Base-by-base conservation (phyloP, 2,113 vertebrate species). In the Ammospiza caudacuta region DNA sequence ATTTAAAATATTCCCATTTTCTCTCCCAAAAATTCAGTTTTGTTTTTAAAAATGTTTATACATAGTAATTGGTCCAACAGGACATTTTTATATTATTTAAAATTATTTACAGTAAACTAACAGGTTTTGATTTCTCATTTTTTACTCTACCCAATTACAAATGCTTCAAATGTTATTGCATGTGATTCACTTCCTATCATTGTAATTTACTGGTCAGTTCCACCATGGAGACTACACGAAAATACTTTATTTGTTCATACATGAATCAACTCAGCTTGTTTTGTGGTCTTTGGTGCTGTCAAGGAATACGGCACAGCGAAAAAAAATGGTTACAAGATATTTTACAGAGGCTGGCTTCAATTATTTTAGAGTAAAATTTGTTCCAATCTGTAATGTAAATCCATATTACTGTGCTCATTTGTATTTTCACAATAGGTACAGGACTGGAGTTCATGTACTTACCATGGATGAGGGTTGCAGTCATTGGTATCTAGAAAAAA, bases 381-480 rank as follows among this genome's bases (percentile, higher is more conserved):
- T 37, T 79, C 66, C 82, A 41, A 69, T 59, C 4, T 51, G 13
- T 23, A 79, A 79, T 15, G 4, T 13, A 72, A 90, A 83, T 49
- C 15, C 1, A 0, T 67, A 61, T 63, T 87, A 54, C 9, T 31
- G 9, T 31, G 33, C 21, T 87, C 13, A 19, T 4, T 59, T 52
- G 51, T 82, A 23, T 73, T 79, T 81, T 64, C 70, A 76, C 21
- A 62, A 24, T 2, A 67, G 33, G 15, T 35, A 80, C 11, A 83
- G 54, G 59, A 80, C 6, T 59, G 44, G 24, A 69, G 12, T 37
- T 76, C 0, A 0, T 15, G 31, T 64, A 98, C 99, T 98, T 97
- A 99, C 99, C 99, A 99, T 10, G 99, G 99, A 89, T 99, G 98
- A 51, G 99, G 99, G 76, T 98, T 99, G 95, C 99, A 99, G 96